Evolutionary conservation across 2,797 vertebrate genomes (phyloP).

Genomic region (Gymnoscopelus braueri): DNA sequence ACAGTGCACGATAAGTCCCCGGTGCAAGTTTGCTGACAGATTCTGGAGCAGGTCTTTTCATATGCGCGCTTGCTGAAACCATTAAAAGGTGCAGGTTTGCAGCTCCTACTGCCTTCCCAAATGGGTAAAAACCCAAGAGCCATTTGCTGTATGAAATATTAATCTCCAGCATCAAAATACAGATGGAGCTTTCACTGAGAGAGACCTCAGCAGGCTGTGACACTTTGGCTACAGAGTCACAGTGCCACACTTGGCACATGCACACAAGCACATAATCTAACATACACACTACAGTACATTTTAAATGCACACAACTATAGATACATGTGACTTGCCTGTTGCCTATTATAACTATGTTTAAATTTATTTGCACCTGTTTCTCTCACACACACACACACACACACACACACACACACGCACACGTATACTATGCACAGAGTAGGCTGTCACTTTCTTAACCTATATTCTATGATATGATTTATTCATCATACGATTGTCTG

Average conservation of each 20-base stretch:
- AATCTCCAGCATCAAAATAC: slow-evolving; percentile 50
- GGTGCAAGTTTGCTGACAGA: neutral
- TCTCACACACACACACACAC: neutral
- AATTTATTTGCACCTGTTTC: neutral
- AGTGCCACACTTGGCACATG: too few relatives aligned
- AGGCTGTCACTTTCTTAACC: too few relatives aligned
- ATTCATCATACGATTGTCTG: too few relatives aligned
- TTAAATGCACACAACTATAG: too few relatives aligned
- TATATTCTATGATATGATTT: too few relatives aligned
- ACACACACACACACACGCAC: slow-evolving; percentile 10
- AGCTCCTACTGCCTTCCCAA: slow-evolving; percentile 25
- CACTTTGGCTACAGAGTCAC: slow-evolving; percentile 22
- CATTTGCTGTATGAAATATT: slow-evolving; percentile 75
- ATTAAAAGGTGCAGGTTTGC: slow-evolving; percentile 53
- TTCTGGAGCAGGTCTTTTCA: slow-evolving; percentile 32
- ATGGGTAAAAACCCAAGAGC: slow-evolving; percentile 43
- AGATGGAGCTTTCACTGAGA: slow-evolving; percentile 50
- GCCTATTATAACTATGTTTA: too few relatives aligned
- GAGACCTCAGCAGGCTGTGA: slow-evolving; percentile 12
- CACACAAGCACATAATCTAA: too few relatives aligned
- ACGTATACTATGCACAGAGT: slow-evolving; percentile 9
- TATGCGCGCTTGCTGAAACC: slow-evolving; percentile 35
- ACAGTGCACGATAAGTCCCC: too few relatives aligned
- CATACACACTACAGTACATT: too few relatives aligned
- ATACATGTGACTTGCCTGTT: too few relatives aligned